Percentiles rank a stretch among this genome's conserved stretches.
Conservation (phyloP, 2,888 invertebrate species). For the Aspidiotus destructor region DNA sequence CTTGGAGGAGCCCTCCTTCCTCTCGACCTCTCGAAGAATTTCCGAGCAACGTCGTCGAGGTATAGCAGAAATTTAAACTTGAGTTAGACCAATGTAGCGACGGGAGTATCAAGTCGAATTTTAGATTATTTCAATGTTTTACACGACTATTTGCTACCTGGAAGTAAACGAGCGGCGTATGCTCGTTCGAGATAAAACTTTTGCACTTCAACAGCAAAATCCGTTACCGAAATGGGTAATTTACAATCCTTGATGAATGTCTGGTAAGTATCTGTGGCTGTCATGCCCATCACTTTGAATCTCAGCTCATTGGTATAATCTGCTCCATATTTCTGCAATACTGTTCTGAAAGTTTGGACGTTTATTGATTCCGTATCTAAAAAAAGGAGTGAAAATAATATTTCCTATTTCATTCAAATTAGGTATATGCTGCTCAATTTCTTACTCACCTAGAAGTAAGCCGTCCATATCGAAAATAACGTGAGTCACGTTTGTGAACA, state of each 20-base stretch:
- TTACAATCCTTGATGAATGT: conserved; percentile 58
- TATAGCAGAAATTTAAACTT: too few relatives aligned
- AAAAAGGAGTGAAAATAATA: conserved; percentile 18
- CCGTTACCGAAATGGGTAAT: conserved; percentile 56
- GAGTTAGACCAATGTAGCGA: too few relatives aligned
- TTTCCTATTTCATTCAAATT: neutral
- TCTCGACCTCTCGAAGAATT: too few relatives aligned
- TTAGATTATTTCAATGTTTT: conserved; percentile 50
- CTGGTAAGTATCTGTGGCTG: conserved; percentile 57
- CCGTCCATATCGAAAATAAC: conserved; percentile 68
- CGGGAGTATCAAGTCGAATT: too few relatives aligned
- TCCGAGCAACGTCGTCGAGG: too few relatives aligned
- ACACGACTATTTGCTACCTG: conserved; percentile 52
- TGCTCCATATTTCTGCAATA: conserved; percentile 63
- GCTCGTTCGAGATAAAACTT: conserved; percentile 21
- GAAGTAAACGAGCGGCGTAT: conserved; percentile 40
- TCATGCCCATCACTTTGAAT: conserved; percentile 64
- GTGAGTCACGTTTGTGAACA: conserved; percentile 56
- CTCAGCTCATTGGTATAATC: conserved; percentile 69
- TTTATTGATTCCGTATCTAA: conserved; percentile 75
- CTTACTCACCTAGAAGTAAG: conserved; percentile 49
- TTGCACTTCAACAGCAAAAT: conserved; percentile 55
- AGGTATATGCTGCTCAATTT: neutral
- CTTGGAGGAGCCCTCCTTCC: too few relatives aligned
- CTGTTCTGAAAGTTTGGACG: conserved; percentile 58